phyloP scores from a whole-genome alignment of 2,113 vertebrate species.

The Scatophagus argus region DNA sequence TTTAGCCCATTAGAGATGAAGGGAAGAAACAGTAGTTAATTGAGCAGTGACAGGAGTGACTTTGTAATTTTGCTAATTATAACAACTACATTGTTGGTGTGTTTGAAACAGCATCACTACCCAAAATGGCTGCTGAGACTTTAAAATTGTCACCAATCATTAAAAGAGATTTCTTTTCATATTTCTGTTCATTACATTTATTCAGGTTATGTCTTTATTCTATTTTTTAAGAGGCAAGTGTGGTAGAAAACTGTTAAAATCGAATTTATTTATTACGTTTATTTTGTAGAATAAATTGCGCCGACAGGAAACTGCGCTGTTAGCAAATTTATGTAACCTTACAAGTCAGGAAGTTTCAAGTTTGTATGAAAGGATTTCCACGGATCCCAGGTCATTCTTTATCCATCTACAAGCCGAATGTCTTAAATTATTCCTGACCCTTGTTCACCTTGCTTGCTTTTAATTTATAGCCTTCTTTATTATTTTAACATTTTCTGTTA shows the following conservation, averaged over 20 bases:
- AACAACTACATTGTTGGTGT: not conserved
- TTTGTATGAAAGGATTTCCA: not conserved
- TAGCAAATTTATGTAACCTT: not conserved
- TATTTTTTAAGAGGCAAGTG: not conserved
- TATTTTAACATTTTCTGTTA: not conserved
- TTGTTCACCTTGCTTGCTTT: not conserved
- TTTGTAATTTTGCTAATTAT: not conserved
- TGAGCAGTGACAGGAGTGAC: no score
- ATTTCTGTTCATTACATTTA: not conserved
- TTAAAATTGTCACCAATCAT: not conserved
- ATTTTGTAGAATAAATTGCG: slow-evolving; percentile 43
- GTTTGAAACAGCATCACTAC: not conserved
- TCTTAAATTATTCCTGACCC: not conserved
- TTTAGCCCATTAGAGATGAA: not conserved
- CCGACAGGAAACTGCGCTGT: slow-evolving; percentile 3
- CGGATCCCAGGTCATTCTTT: not conserved
- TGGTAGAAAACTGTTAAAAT: not conserved
- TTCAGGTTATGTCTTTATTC: not conserved
- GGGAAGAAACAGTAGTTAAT: no score
- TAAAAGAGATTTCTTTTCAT: not conserved
- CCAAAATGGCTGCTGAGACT: no score
- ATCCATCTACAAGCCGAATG: not conserved
- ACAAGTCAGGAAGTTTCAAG: not conserved
- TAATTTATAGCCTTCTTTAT: not conserved
- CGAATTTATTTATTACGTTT: slow-evolving; percentile 13